Evolutionary conservation across 1,140 invertebrate species (phyloP), one percentile per base, ranked within the genome.

Genomic region (Portunus trituberculatus): DNA sequence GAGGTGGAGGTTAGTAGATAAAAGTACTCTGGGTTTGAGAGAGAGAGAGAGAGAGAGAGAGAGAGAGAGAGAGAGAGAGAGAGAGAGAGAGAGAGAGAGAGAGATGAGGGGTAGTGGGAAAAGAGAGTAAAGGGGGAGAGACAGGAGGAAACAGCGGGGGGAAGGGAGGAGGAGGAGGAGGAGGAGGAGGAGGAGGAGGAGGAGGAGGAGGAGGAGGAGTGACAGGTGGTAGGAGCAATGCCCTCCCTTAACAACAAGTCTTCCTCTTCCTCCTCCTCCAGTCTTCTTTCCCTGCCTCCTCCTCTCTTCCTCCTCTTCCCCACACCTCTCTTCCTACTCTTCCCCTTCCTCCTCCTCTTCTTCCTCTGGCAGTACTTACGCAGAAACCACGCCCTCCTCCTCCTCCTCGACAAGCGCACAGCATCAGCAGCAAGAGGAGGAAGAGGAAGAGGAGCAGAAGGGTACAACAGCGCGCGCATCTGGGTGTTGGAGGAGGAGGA

Each of bases 151-250:
- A 76, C 12, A 76, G 67, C 2, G n/a, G 67, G 20, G n/a, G 67
- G 67, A 76, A 8, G 67, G 67, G 8, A n/a, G 25, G 67, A 76
- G n/a, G 6, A 7, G 67, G 25, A 76, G n/a, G 6, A 7, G 67
- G 25, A 76, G 6, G 25, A 76, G 12, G 67, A n/a, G 67, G 67
- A 76, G 67, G 67, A 76, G 67, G n/a, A 76, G 67, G n/a, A n/a
- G 67, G n/a, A 76, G 67, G 67, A n/a, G 67, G n/a, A n/a, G 67
- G 67, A n/a, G n/a, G 67, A 76, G 67, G 67, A 76, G n/a, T 76
- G 67, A 76, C 67, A 76, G 67, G 67, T 76, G 67, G 67, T 25
- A 7, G n/a, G 67, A 76, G 67, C 67, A 76, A n/a, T n/a, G 67
- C 67, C 67, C 67, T 76, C 67, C 25, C 67, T n/a, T 20, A 76